Percentiles rank a stretch among this genome's conserved stretches.
phyloP scores from a whole-genome alignment of 2,888 invertebrate species.

The Mimumesa dahlbomi region DNA sequence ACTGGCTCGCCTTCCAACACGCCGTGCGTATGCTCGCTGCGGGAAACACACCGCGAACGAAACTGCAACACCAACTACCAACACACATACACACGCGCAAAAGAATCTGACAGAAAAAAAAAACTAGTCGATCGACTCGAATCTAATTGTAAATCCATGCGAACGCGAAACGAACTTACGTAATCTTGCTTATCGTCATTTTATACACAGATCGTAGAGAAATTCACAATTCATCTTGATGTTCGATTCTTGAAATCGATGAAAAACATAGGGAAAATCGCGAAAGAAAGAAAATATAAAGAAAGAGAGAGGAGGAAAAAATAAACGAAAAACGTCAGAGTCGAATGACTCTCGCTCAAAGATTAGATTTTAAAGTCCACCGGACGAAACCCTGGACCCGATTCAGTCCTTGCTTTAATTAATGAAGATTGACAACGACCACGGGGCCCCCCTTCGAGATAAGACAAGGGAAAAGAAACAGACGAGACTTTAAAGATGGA shows the following conservation, averaged over 20 bases:
- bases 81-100: no score
- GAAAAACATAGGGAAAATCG: no score
- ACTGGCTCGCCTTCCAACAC: conserved; percentile 42
- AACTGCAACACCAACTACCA: no score
- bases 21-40: no score
- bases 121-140: no score
- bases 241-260: background rate
- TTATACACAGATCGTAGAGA: no score
- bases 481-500: conserved; percentile 19
- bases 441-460: conserved; percentile 39
- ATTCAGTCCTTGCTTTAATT: conserved; percentile 63
- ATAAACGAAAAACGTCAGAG: background rate
- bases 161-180: no score
- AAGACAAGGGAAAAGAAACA: conserved; percentile 41
- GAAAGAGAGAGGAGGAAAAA: background rate
- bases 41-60: no score
- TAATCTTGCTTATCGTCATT: no score
- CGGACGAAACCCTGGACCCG: conserved; percentile 3
- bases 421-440: conserved; percentile 65
- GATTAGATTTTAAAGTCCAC: conserved; percentile 42
- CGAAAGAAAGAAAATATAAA: background rate
- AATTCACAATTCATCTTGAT: no score
- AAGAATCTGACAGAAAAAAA: no score
- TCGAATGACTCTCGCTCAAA: background rate
- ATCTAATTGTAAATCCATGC: no score